phyloP scores from a whole-genome alignment of 2,113 vertebrate genomes.

The Nanorana parkeri region DNA sequence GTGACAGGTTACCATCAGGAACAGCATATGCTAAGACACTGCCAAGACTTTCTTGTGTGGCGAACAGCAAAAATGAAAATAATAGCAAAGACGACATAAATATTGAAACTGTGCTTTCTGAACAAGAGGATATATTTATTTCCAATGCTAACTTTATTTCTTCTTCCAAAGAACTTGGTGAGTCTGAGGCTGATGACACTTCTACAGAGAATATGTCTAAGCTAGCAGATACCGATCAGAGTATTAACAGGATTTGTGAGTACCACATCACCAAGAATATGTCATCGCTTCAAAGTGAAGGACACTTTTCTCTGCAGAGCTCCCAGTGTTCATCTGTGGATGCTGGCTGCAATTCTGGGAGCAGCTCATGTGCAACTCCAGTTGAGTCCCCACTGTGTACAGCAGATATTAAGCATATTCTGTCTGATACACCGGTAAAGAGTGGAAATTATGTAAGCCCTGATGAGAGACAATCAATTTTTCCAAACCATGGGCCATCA shows the following conservation, averaged over 20 bases:
- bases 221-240: slow-evolving; percentile 78
- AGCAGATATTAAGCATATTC: slow-evolving; percentile 81
- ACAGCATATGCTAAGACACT: slow-evolving; percentile 72
- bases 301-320: slow-evolving; percentile 90
- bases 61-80: slow-evolving; percentile 71
- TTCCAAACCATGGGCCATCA: slow-evolving; percentile 74
- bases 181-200: slow-evolving; percentile 71
- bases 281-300: slow-evolving; percentile 93
- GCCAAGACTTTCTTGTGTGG: slow-evolving; percentile 73
- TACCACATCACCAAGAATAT: slow-evolving; percentile 92
- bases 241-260: slow-evolving; percentile 81
- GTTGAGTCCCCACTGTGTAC: slow-evolving; percentile 91
- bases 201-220: slow-evolving; percentile 80
- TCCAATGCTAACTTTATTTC: slow-evolving; percentile 75
- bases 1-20: slow-evolving; percentile 79
- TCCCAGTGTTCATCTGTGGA: slow-evolving; percentile 96
- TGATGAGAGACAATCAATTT: slow-evolving; percentile 83
- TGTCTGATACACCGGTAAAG: slow-evolving; percentile 83
- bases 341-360: slow-evolving; percentile 91
- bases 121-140: slow-evolving; percentile 79
- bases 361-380: slow-evolving; percentile 88
- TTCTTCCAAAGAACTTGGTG: slow-evolving; percentile 80
- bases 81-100: slow-evolving; percentile 77
- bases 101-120: slow-evolving; percentile 66
- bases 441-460: slow-evolving; percentile 75